Evolutionary conservation across 2,113 vertebrate genomes (phyloP).

Genomic region (Choloepus hoffmanni): DNA sequence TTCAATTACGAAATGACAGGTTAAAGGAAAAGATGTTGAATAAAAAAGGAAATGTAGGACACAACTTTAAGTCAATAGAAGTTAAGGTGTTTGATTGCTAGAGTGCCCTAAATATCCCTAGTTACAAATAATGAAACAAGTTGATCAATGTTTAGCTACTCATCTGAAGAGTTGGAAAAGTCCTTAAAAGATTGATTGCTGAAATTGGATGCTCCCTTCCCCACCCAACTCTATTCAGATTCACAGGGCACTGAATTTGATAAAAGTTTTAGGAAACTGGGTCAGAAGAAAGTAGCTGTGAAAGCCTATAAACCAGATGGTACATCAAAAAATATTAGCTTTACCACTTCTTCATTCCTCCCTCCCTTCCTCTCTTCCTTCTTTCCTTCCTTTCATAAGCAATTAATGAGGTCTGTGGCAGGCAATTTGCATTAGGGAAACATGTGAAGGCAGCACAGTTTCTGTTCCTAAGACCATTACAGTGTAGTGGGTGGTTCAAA

Average conservation of each 20-base stretch:
- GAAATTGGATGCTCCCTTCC: too few species aligned
- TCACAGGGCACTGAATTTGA: not conserved
- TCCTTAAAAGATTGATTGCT: not conserved
- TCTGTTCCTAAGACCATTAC: not conserved
- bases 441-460: not conserved
- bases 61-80: not conserved
- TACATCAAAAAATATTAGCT: not conserved
- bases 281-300: not conserved
- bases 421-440: not conserved
- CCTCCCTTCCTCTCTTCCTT: rapidly evolving
- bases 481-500: too few species aligned
- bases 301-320: not conserved
- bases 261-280: not conserved
- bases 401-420: not conserved
- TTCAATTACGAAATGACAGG: not conserved
- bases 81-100: not conserved
- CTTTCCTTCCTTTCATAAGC: not conserved
- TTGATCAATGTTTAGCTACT: not conserved
- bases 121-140: not conserved
- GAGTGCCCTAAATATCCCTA: not conserved
- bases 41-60: not conserved
- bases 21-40: not conserved
- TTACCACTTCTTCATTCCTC: not conserved
- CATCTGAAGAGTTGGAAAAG: not conserved
- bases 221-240: not conserved